Evolutionary conservation across 23 tunicate genomes (phyloP), one percentile per base, ranked within the genome.

Genomic region (Ascidia mentula): DNA sequence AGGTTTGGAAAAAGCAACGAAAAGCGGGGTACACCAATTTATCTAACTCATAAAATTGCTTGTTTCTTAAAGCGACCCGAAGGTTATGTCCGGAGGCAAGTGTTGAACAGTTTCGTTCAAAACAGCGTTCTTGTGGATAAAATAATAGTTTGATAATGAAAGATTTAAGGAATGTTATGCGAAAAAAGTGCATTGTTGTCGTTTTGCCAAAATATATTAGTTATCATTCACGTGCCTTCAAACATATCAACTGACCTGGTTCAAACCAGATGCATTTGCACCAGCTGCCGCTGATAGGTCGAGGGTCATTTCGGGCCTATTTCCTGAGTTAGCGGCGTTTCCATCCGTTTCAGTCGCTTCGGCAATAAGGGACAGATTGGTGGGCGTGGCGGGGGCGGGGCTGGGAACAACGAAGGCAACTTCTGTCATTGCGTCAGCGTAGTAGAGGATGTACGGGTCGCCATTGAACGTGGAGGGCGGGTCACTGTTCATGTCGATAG

Each of bases 361-460:
- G 65, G 32, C 72, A 34, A 46, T 36, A 32, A 0, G 85, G 13
- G 40, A 9, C 28, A 37, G 70, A 24, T 45, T 69, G 17, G 59
- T 34, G 13, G 13, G 83, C 28, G 30, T 34, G 46, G 32, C 36
- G 20, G 30, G 73, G 46, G 32, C 36, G 15, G 69, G 53, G 33
- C 82, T 82, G 0, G 98, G 98, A 34, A 95, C 88, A 17, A 95
- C 82, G 61, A 95, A 95, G 24, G 98, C 98, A 8, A 85, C 79
- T 59, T 95, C 98, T n/a, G 86, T 89, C 0, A 40, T 38, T 31
- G 74, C 87, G 72, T 95, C 91, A 46, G 98, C 98, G 82, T 89
- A 84, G 36, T 95, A 89, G 13, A 95, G 79, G 36, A 89, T 69
- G 61, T 82, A 85, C 22, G 77, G 69, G 0, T 85, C 87, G 28